These are phyloP conservation scores for Leptobrachium leishanense DNA, from an alignment of 2,113 vertebrate species.

Conservation along the genomic window DNA sequence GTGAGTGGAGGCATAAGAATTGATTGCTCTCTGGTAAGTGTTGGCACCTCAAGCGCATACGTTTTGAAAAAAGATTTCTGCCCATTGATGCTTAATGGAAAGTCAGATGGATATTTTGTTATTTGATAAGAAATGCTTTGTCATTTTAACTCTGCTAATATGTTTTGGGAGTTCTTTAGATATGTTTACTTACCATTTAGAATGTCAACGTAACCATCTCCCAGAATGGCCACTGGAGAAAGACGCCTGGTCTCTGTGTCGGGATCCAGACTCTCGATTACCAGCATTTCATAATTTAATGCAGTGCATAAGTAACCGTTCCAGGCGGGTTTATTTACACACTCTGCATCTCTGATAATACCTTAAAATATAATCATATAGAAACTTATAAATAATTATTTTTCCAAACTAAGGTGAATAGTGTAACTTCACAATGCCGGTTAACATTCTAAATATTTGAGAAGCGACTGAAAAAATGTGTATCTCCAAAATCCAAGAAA, in stretches of 20 bases:
- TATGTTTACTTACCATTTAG: constrained; percentile 72
- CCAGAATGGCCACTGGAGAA: constrained; percentile 79
- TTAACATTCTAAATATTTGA: too few species aligned
- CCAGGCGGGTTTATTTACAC: constrained; percentile 73
- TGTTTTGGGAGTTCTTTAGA: neutral
- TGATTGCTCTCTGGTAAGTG: too few species aligned
- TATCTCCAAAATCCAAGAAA: too few species aligned
- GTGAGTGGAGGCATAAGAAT: too few species aligned
- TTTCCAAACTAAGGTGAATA: too few species aligned
- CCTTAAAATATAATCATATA: constrained; percentile 59
- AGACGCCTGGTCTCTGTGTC: constrained; percentile 82
- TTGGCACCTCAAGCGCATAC: too few species aligned
- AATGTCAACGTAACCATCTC: constrained; percentile 74
- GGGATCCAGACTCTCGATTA: constrained; percentile 80
- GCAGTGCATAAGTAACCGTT: constrained; percentile 78
- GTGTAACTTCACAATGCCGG: too few species aligned
- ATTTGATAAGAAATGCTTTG: neutral
- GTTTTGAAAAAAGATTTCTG: too few species aligned
- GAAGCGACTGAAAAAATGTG: too few species aligned
- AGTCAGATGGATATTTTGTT: neutral
- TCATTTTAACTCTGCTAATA: neutral
- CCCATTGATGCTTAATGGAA: too few species aligned
- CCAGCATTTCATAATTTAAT: constrained; percentile 79
- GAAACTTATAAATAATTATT: neutral
- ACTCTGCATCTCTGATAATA: constrained; percentile 72